These are phyloP conservation scores for Fistularia commersonii DNA, from an alignment of 2,797 vertebrate genomes.

Conservation along the genomic window DNA sequence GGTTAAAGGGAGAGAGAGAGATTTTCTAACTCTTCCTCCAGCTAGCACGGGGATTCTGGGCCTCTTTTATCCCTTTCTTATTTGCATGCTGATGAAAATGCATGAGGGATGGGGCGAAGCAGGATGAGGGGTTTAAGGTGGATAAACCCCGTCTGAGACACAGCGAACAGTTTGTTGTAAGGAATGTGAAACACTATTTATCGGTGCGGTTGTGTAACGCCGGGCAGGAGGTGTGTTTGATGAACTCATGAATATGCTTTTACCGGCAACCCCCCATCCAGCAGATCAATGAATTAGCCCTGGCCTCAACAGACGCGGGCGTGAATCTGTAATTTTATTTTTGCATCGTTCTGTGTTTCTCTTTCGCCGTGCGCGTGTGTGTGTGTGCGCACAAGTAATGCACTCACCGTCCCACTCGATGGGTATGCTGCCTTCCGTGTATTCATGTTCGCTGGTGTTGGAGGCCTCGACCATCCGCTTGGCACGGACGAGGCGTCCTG, in stretches of 20 bases:
- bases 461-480: slow-evolving; percentile 82
- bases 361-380: slow-evolving; percentile 26
- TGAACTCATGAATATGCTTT: slow-evolving; percentile 49
- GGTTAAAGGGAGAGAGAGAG: slow-evolving; percentile 60
- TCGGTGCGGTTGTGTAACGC: slow-evolving; percentile 57
- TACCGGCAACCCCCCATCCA: slow-evolving; percentile 39
- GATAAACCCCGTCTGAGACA: slow-evolving; percentile 71
- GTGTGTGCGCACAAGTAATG: too few species aligned
- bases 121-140: slow-evolving; percentile 76
- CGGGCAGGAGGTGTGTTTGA: slow-evolving; percentile 61
- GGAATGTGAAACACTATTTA: slow-evolving; percentile 63
- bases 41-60: slow-evolving; percentile 68
- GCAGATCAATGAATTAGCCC: slow-evolving; percentile 43
- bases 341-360: slow-evolving; percentile 34
- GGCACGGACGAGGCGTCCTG: slow-evolving; percentile 82
- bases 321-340: slow-evolving; percentile 52
- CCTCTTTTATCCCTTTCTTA: slow-evolving; percentile 77
- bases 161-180: slow-evolving; percentile 71
- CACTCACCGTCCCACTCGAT: slow-evolving; percentile 93
- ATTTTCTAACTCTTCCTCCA: slow-evolving; percentile 65
- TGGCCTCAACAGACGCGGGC: slow-evolving; percentile 48
- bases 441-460: slow-evolving; percentile 77
- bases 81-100: slow-evolving; percentile 80
- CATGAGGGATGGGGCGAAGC: slow-evolving; percentile 72
- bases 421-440: slow-evolving; percentile 84